Percentiles rank a stretch among this genome's conserved stretches.
These are phyloP conservation scores for Tragelaphus strepsiceros DNA, from an alignment of 2,113 vertebrate species.

Conservation along the genomic window DNA sequence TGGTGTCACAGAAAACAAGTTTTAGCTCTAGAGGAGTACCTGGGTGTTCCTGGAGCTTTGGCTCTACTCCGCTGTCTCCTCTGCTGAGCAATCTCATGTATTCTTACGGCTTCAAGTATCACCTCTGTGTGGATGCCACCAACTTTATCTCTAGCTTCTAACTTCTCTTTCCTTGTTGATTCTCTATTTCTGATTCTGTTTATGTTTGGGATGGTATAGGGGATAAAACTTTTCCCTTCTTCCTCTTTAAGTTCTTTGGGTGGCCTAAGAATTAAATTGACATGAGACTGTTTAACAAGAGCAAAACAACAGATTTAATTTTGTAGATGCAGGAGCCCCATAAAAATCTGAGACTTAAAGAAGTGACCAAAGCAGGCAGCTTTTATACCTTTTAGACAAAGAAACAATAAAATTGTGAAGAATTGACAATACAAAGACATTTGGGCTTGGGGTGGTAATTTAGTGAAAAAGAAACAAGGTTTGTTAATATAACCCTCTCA, in stretches of 20 bases:
- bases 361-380: neutral
- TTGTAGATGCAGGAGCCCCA: neutral
- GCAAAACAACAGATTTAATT: neutral
- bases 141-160: neutral
- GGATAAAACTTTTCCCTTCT: neutral
- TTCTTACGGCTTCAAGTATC: neutral
- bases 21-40: neutral
- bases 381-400: neutral
- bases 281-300: neutral
- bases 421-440: neutral
- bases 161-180: neutral
- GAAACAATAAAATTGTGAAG: neutral
- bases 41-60: too few species aligned
- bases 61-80: neutral
- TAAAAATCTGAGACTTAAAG: neutral
- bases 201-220: neutral
- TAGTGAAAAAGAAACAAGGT: neutral
- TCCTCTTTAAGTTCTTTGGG: neutral
- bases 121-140: neutral
- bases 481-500: neutral
- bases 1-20: neutral
- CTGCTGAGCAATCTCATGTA: neutral
- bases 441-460: neutral
- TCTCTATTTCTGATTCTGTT: neutral
- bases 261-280: neutral